phyloP scores from a whole-genome alignment of 2,797 vertebrate species.

The Notamacropus eugenii region DNA sequence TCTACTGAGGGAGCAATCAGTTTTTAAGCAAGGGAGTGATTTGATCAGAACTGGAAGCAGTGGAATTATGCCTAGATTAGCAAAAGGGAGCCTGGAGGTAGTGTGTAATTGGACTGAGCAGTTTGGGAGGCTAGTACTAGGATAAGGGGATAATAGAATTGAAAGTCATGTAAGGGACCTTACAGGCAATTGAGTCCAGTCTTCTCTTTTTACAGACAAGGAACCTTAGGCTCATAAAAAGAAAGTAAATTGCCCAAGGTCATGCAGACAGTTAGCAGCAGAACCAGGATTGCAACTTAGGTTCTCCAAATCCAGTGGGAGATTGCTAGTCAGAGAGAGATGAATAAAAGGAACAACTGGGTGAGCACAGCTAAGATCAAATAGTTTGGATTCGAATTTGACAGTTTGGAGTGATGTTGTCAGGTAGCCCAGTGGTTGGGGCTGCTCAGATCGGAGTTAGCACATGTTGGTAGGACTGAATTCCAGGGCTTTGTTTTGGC shows the following conservation, averaged over 20 bases:
- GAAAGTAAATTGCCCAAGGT: neutral
- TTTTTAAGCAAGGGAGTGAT: neutral
- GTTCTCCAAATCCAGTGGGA: neutral
- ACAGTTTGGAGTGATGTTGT: neutral
- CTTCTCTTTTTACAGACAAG: neutral
- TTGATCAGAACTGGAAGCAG: neutral
- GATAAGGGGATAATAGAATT: neutral
- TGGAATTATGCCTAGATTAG: neutral
- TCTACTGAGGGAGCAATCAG: neutral
- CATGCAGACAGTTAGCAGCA: neutral
- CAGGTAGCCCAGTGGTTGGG: neutral
- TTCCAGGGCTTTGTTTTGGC: slow-evolving; percentile 16
- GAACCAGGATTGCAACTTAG: neutral
- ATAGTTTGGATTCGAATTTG: neutral
- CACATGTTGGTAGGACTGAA: neutral
- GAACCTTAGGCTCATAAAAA: neutral
- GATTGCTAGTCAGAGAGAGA: neutral
- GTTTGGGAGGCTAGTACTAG: neutral
- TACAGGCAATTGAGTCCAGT: neutral
- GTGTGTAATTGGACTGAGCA: no score
- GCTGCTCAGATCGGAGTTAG: neutral
- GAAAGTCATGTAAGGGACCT: neutral
- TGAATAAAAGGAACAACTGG: neutral
- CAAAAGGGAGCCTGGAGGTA: neutral
- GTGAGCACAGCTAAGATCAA: neutral